Evolutionary conservation across 2,797 vertebrate species (phyloP).

Genomic region (Hyperoplus immaculatus): DNA sequence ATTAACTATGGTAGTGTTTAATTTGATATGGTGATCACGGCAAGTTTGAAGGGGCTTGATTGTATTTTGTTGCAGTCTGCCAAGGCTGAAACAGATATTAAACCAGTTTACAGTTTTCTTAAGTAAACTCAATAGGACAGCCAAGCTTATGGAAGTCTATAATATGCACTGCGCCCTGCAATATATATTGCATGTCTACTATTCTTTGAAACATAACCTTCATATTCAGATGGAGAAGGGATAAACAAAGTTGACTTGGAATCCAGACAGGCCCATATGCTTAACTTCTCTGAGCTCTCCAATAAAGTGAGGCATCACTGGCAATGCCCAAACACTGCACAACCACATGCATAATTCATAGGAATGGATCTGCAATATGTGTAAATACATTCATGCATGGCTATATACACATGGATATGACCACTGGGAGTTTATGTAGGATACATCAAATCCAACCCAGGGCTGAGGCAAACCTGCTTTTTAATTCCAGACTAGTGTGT

Average conservation of each 20-base stretch:
- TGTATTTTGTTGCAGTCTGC: not conserved
- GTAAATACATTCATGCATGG: conserved; percentile 70
- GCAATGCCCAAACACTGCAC: conserved; percentile 52
- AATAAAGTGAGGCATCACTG: conserved; percentile 61
- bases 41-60: not conserved
- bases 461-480: conserved; percentile 45
- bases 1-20: not conserved
- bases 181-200: not conserved
- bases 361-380: conserved; percentile 53
- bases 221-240: conserved; percentile 23
- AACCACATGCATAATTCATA: conserved; percentile 78
- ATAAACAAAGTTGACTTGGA: conserved; percentile 41
- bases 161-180: not conserved
- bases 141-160: conserved; percentile 1
- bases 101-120: conserved; percentile 2
- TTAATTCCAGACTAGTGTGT: conserved; percentile 62
- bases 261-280: conserved; percentile 41
- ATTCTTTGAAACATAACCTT: conserved; percentile 2
- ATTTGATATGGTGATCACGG: not conserved
- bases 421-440: conserved; percentile 47
- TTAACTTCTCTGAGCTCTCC: conserved; percentile 56
- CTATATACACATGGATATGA: conserved; percentile 28
- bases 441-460: conserved; percentile 61
- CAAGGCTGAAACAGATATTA: not conserved
- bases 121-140: conserved; percentile 4